A percentile compares a stretch with the other conserved stretches of the same genome.
phyloP scores from a whole-genome alignment of 1,140 invertebrate genomes.

The Drosophila ficusphila region DNA sequence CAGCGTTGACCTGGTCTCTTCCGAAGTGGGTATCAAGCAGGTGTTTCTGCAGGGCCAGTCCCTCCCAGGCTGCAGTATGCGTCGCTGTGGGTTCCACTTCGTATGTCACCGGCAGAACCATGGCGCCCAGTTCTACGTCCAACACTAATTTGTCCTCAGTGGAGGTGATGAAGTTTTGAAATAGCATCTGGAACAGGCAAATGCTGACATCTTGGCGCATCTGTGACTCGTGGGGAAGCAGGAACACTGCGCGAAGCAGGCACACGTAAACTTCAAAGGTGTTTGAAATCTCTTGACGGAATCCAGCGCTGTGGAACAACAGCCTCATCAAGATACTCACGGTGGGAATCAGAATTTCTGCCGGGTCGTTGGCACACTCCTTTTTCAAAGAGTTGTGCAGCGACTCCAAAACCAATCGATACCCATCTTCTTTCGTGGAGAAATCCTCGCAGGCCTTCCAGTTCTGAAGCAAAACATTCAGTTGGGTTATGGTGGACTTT shows the following conservation, averaged over 20 bases:
- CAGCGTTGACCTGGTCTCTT: not conserved
- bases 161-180: constrained; percentile 29
- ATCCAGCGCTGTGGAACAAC: constrained; percentile 31
- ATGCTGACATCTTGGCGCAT: constrained; percentile 41
- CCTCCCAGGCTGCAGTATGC: not conserved
- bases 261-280: constrained; percentile 43
- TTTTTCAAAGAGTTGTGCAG: constrained; percentile 34
- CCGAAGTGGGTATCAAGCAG: constrained; percentile 24
- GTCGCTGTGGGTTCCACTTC: not conserved
- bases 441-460: constrained; percentile 48
- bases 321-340: constrained; percentile 63
- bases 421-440: constrained; percentile 4
- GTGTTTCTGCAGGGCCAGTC: constrained; percentile 12
- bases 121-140: constrained; percentile 23
- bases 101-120: constrained; percentile 55
- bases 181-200: constrained; percentile 68
- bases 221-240: constrained; percentile 31
- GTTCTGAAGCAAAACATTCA: constrained; percentile 70
- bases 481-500: constrained; percentile 68
- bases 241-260: constrained; percentile 52
- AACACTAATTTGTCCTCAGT: constrained; percentile 20
- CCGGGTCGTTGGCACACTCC: constrained; percentile 6
- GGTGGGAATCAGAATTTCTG: constrained; percentile 51
- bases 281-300: constrained; percentile 38
- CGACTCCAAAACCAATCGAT: constrained; percentile 24